Base-by-base conservation (phyloP, 64 coral and sea anemone genomes). In the Orbicella faveolata region DNA sequence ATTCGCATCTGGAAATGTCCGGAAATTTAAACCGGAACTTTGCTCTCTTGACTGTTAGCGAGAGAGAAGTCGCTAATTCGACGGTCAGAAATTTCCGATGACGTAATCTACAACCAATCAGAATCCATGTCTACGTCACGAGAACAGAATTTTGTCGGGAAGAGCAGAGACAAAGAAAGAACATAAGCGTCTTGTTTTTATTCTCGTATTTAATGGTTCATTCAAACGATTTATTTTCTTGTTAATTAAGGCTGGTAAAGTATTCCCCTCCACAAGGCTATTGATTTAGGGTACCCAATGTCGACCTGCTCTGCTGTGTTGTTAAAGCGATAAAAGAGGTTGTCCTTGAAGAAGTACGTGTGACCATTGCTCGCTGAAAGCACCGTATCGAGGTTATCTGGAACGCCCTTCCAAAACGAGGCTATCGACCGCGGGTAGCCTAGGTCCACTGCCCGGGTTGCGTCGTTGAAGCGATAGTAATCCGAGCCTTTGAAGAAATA, bases 401-500 rank as follows among this genome's bases (percentile, higher is more conserved):
- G 96, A 1, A 98, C 72, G 51, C 96, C 96, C 19, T 83, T 92
- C 96, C 96, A 98, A 37, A 93, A 93, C 34, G 69, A 55, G 3
- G 77, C 52, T 54, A 98, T 95, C 13, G 66, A 34, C 67, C 78
- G 79, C 23, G 96, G 96, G 61, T 93, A 98, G 52, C 90, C 96
- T 25, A 21, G 61, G 72, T 98, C 93, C 35, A 95, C 78, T 17
- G 36, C 36, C 5, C 66, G 66, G 35, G 87, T 90, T 7, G 80
- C 83, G 73, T 98, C 96, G 52, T 98, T 98, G 80, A 94, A 98
- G 48, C 90, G 84, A 55, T 90, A 98, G 63, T 98, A 98, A n/a
- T 76, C 0, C 6, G 86, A 76, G 25, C 48, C 96, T 54, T 98
- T 94, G 76, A 98, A 98, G 88, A 98, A 98, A 63, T 98, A 98